Base-by-base conservation (phyloP, 2,113 vertebrate genomes). In the Synodontis membranacea region DNA sequence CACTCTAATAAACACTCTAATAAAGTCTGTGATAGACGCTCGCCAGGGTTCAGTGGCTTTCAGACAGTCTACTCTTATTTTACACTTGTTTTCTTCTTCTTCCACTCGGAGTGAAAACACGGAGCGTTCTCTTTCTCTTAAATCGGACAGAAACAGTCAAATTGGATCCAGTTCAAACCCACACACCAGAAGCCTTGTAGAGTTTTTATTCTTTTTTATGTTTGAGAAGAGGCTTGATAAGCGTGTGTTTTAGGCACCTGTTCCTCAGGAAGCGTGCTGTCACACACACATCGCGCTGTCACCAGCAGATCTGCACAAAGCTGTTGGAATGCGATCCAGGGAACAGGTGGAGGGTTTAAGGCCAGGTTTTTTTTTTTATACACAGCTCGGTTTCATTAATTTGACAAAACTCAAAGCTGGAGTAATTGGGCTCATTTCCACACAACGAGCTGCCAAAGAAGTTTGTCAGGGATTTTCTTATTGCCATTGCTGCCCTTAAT, bases 291-390 rank as follows among this genome's bases (percentile, higher is more conserved):
- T 42, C 50, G 10, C 31, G 48, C 48, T 82, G 79, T 86, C 78
- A 74, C 31, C 56, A 82, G 37, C 64, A 60, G 54, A 56, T 81
- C 74, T 58, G 39, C 74, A 34, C 23, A 81, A 60, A 80, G 52
- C 85, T 81, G 85, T 72, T 86, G 85, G 78, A 79, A 72, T 31
- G 19, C 25, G n/a, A 72, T 86, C 64, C 85, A 82, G 21, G 50
- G 79, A 74, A 86, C 85, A 86, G 85, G 85, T 86, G 85, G 62
- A 82, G 79, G 85, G 37, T 81, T 86, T 72, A 68, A 82, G 64
- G 79, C 62, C 64, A 52, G 72, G 23, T 75, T 81, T 81, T 86
- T 50, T 34, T 17, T 31, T 66, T 31, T 34, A 37, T 39, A 44
- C 75, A n/a, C 84, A 86, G 23, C 60, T 81, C 39, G 25, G 37